Evolutionary conservation across 2,113 vertebrate genomes (phyloP), one percentile per base, ranked within the genome.

Genomic region (Eudyptes chrysolophus): DNA sequence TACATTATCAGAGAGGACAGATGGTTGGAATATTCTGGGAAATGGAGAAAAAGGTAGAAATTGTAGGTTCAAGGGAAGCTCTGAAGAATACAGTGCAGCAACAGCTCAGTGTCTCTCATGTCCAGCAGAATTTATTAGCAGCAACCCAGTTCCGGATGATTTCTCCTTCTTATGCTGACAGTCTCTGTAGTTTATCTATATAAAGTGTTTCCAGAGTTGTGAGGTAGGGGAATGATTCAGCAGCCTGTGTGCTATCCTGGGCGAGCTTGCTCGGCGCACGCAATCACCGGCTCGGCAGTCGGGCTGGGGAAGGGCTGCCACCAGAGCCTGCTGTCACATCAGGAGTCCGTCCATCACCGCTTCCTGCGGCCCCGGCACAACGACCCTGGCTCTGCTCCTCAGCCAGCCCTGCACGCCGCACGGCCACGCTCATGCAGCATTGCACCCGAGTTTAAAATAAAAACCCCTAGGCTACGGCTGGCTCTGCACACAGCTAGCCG

Each of bases 351-450:
- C 0, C 0, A 27, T 30, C 34, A 0, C 51, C 60, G 3, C 0
- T 16, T 16, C n/a, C 16, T 11, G 14, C 2, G 3, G 30, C 42
- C 22, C 21, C 1, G 2, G 68, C 25, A 66, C 40, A 36, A 8
- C 1, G 1, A 22, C 24, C 17, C 70, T 51, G 3, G 0, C 26
- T 40, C 18, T 64, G 54, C 54, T 79, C n/a, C n/a, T 70, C 55
- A 58, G 64, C 32, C 72, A 66, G 60, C 25, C 21, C n/a, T 5
- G 7, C 6, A 20, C 0, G 0, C 18, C 36, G 27, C 48, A 62
- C 0, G 1, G 52, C 11, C 46, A 13, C 1, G 0, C 11, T 36
- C 0, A 0, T 5, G 21, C 30, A 65, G 40, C 34, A 72, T 30
- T 11, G 0, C 4, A 6, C 11, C 11, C 4, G 2, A 25, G 11